Evolutionary conservation across 2,797 vertebrate genomes (phyloP).

Genomic region (Phataginus tricuspis): DNA sequence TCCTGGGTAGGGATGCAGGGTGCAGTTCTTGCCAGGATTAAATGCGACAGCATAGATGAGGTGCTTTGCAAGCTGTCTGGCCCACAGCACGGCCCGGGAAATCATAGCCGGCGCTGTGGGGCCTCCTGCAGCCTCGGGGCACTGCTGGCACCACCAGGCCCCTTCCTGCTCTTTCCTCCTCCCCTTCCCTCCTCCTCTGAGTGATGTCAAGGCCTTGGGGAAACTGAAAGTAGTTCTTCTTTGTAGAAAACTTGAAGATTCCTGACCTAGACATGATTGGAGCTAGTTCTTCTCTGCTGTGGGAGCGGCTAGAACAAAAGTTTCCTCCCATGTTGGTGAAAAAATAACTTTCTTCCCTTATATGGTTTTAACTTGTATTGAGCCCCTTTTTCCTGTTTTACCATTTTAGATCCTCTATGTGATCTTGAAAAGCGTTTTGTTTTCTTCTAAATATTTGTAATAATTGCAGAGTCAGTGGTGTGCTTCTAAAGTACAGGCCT

Average conservation of each 20-base stretch:
- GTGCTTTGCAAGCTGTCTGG: not conserved
- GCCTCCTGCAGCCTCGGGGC: not conserved
- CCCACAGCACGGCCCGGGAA: not conserved
- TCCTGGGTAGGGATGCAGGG: not conserved
- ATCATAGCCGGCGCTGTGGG: not conserved
- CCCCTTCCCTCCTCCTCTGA: not conserved
- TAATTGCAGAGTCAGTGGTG: not conserved
- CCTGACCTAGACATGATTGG: constrained; percentile 33
- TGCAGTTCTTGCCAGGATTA: not conserved
- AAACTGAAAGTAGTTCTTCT: constrained; percentile 24
- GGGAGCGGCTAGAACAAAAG: not conserved
- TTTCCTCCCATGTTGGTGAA: constrained; percentile 41
- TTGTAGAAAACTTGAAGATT: not conserved
- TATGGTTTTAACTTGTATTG: constrained; percentile 57
- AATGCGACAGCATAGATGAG: not conserved
- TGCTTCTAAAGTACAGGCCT: not conserved
- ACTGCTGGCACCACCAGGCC: not conserved
- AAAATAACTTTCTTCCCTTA: constrained; percentile 71
- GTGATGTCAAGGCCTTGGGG: not conserved
- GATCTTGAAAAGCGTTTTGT: constrained; percentile 57
- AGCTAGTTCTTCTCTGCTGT: constrained; percentile 3
- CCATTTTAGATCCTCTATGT: constrained; percentile 50
- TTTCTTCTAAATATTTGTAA: constrained; percentile 59
- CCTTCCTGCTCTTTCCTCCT: not conserved
- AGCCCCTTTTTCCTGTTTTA: constrained; percentile 33